Evolutionary conservation across 2,888 invertebrate genomes (phyloP), one percentile per base, ranked within the genome.

Genomic region (Nomada hirtipes): DNA sequence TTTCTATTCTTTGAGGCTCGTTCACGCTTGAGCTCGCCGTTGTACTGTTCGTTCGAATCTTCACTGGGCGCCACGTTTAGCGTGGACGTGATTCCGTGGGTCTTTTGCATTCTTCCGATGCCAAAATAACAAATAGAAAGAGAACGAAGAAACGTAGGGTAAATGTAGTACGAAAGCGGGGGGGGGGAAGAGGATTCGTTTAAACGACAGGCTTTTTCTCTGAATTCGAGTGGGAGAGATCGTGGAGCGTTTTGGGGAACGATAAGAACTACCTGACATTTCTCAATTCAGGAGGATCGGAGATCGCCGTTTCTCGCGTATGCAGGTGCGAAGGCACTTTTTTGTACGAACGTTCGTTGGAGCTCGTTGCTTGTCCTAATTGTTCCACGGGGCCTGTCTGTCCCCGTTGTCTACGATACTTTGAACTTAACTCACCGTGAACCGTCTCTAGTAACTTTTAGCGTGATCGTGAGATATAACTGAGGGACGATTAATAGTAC

Each of bases 1-100:
- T 91, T 89, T 85, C 89, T 87, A 90, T 75, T 78, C 70, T 36
- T 64, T 76, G 86, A 88, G 89, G 85, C 84, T 89, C 90, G 90
- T 89, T 88, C 88, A 85, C 90, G 85, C 86, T 72, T 85, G 85
- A 79, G 87, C 85, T 88, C 85, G 69, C 26, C 53, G 36, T 29
- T 15, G 13, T 15, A 18, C 44, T 29, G 42, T 47, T 47, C 77
- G 23, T 36, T 47, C 47, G 57, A 55, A 23, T 20, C 63, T 13
- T 23, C n/a, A 4, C 18, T 13, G 11, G 26, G 42, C 44, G 23
- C 53, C 26, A 53, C 61, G 36, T 71, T 47, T 57, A 71, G 36
- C 52, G 52, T 23, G 20, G n/a, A 42, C 13, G 11, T 60, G 59
- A 67, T 60, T 61, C n/a, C 13, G 44, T 20, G 23, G 23, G 55